Percentiles rank a stretch among this genome's conserved stretches.
Conservation (phyloP, 64 coral and sea anemone genomes). For the Anthopleura sola region DNA sequence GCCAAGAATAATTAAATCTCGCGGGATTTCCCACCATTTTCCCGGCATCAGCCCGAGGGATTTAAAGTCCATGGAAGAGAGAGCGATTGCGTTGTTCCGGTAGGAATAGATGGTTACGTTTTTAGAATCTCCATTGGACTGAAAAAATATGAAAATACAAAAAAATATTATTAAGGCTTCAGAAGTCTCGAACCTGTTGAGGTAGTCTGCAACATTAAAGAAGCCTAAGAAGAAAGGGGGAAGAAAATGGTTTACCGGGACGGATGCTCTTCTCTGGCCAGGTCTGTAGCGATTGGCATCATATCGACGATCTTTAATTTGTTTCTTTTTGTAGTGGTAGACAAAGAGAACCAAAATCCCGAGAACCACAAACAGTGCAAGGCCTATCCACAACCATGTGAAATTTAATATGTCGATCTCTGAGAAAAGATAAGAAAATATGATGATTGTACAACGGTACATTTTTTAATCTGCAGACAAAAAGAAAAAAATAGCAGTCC, state of each 20-base stretch:
- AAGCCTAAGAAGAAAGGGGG: too few species aligned
- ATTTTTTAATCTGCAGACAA: too few species aligned
- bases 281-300: not conserved
- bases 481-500: too few species aligned
- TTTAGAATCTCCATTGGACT: not conserved
- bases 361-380: not conserved
- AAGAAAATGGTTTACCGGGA: too few species aligned
- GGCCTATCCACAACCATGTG: not conserved
- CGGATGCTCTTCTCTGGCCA: not conserved
- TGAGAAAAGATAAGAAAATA: not conserved
- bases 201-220: too few species aligned
- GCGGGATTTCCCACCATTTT: slow-evolving; percentile 13
- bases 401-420: not conserved
- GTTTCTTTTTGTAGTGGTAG: not conserved
- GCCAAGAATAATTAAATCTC: not conserved
- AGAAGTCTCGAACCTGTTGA: too few species aligned
- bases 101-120: not conserved
- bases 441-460: too few species aligned
- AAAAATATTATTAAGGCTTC: too few species aligned
- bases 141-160: not conserved
- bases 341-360: not conserved
- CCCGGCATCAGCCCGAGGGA: slow-evolving; percentile 7
- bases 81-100: not conserved
- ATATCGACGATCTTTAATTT: not conserved
- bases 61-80: not conserved